A percentile compares a stretch with the other conserved stretches of the same genome.
These are phyloP conservation scores for Pipistrellus pygmaeus DNA, from an alignment of 2,797 vertebrate genomes.

Conservation along the genomic window DNA sequence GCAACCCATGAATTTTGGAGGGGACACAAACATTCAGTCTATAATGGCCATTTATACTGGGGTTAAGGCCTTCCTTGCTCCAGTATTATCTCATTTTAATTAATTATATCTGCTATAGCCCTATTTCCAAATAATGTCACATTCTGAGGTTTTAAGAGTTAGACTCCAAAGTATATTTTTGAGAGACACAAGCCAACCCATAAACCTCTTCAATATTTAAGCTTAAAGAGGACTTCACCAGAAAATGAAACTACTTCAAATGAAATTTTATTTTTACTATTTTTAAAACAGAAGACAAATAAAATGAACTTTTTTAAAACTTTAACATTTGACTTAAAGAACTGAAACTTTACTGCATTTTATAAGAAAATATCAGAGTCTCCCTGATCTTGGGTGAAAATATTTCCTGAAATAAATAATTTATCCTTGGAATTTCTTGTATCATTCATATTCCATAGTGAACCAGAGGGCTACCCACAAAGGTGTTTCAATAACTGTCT, in stretches of 20 bases:
- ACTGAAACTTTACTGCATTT: neutral
- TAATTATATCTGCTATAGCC: neutral
- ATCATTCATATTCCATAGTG: neutral
- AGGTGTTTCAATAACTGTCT: neutral
- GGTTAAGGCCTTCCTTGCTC: neutral
- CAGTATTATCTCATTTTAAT: neutral
- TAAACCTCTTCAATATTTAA: neutral
- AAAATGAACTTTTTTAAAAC: neutral
- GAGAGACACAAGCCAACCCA: neutral
- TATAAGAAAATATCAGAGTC: neutral
- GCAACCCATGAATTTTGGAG: neutral
- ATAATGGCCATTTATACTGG: neutral
- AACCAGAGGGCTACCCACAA: neutral
- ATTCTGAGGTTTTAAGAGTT: neutral
- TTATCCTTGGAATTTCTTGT: neutral
- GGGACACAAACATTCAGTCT: neutral
- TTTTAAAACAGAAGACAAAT: neutral
- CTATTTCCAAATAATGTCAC: neutral
- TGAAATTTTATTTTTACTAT: neutral
- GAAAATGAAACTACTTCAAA: neutral
- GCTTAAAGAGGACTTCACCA: neutral
- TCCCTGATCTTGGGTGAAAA: neutral
- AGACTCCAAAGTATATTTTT: neutral
- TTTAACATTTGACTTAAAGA: neutral
- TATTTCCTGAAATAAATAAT: slow-evolving; percentile 13